Percentiles rank a stretch among this genome's conserved stretches.
These are phyloP conservation scores for Petrophora chlorosata DNA, from an alignment of 2,888 invertebrate species.

Conservation along the genomic window DNA sequence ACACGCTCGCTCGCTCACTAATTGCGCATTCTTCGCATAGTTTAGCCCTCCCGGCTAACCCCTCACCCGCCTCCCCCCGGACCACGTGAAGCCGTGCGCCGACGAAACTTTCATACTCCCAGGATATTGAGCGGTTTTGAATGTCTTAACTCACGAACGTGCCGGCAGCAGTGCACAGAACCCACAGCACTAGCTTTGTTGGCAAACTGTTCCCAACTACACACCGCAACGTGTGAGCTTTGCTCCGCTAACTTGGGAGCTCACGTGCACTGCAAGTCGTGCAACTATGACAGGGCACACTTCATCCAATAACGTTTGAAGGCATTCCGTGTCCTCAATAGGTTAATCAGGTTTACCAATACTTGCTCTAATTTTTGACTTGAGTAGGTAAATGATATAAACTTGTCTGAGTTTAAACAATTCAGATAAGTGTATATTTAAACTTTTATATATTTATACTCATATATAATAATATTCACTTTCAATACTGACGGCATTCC, in stretches of 20 bases:
- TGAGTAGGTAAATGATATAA: no score
- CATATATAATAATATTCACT: no score
- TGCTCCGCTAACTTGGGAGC: conserved; percentile 38
- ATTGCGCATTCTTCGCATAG: conserved; percentile 99
- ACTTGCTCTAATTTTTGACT: background rate
- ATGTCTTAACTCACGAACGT: conserved; percentile 83
- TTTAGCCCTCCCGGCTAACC: conserved; percentile 89
- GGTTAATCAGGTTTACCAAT: background rate
- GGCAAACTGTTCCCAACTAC: conserved; percentile 71
- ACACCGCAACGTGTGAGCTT: conserved; percentile 54
- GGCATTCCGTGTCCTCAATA: conserved; percentile 1
- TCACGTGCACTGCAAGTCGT: conserved; percentile 16
- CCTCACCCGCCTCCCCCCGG: conserved; percentile 79
- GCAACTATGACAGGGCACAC: conserved; percentile 13
- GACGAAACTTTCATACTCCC: conserved; percentile 82
- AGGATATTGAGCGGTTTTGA: conserved; percentile 84
- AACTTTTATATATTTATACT: no score
- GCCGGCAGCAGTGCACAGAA: conserved; percentile 62
- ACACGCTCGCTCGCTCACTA: conserved; percentile 92
- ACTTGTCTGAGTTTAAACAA: no score
- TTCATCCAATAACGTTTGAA: conserved; percentile 5
- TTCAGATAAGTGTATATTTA: no score
- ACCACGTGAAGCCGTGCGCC: conserved; percentile 83
- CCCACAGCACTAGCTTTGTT: conserved; percentile 66
- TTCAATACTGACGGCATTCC: no score